phyloP scores from a whole-genome alignment of 1,140 invertebrate genomes.

The Zaprionus camerounensis region DNA sequence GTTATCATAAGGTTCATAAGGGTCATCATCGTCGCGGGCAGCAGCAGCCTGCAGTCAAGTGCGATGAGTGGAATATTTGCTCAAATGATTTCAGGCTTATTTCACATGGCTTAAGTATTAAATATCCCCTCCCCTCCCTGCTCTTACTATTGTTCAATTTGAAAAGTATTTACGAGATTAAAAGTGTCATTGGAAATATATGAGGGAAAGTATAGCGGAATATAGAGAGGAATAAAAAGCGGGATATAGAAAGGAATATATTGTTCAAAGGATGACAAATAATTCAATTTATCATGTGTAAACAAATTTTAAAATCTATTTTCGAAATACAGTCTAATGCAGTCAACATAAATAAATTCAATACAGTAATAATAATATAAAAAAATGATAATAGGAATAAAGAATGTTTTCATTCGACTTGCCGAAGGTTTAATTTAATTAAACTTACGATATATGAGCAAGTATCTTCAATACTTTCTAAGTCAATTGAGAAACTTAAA shows the following conservation, averaged over 20 bases:
- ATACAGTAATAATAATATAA: background rate
- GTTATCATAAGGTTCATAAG: conserved; percentile 59
- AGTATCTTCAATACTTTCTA: too few species aligned
- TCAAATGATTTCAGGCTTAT: conserved; percentile 14
- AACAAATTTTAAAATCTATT: too few species aligned
- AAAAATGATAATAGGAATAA: too few species aligned
- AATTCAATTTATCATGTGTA: background rate
- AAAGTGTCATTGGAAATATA: background rate
- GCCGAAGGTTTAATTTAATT: too few species aligned
- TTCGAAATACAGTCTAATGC: too few species aligned
- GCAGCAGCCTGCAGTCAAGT: background rate
- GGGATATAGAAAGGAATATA: background rate
- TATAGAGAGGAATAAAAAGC: background rate
- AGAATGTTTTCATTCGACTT: too few species aligned
- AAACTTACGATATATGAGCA: too few species aligned
- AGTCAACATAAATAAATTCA: too few species aligned
- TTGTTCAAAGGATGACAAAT: background rate
- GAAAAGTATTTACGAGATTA: background rate
- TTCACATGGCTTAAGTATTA: conserved; percentile 4
- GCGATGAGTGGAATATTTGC: conserved; percentile 31
- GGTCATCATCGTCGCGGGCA: background rate
- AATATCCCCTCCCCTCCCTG: background rate
- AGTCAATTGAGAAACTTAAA: too few species aligned
- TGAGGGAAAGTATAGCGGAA: background rate
- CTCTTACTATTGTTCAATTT: background rate